Conservation (phyloP, 2,797 vertebrate species). For the Sebastiscus albofasciatus region DNA sequence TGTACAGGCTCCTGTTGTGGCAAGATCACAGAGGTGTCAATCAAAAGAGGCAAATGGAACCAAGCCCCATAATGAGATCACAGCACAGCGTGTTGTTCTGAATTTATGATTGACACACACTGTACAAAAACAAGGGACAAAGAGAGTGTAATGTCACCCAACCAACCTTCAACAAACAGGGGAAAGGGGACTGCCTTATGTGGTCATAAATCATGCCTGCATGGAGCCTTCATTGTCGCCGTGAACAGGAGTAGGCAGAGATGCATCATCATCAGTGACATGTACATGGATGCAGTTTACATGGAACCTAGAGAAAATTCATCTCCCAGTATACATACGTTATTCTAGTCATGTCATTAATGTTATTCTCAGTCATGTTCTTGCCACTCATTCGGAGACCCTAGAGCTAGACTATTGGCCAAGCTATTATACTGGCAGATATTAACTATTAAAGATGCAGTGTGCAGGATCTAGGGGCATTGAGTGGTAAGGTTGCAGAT, state of each 20-base stretch:
- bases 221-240: neutral
- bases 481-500: too few relatives aligned
- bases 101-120: slow-evolving; percentile 16
- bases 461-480: too few relatives aligned
- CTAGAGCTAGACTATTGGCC: neutral
- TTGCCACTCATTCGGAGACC: neutral
- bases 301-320: neutral
- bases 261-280: neutral
- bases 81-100: slow-evolving; percentile 16
- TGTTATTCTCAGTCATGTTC: neutral
- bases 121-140: neutral
- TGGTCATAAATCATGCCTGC: slow-evolving; percentile 26
- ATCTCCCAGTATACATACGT: neutral
- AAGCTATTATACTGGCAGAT: too few relatives aligned
- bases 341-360: neutral
- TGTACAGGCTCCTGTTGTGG: slow-evolving; percentile 45
- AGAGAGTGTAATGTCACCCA: neutral
- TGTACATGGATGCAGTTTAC: neutral
- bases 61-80: slow-evolving; percentile 46
- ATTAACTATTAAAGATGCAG: too few relatives aligned
- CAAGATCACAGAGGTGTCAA: slow-evolving; percentile 52
- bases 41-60: slow-evolving; percentile 45
- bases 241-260: neutral
- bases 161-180: neutral
- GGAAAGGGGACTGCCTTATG: neutral